These are phyloP conservation scores for Blera fallax DNA, from an alignment of 2,888 invertebrate genomes.

Conservation along the genomic window DNA sequence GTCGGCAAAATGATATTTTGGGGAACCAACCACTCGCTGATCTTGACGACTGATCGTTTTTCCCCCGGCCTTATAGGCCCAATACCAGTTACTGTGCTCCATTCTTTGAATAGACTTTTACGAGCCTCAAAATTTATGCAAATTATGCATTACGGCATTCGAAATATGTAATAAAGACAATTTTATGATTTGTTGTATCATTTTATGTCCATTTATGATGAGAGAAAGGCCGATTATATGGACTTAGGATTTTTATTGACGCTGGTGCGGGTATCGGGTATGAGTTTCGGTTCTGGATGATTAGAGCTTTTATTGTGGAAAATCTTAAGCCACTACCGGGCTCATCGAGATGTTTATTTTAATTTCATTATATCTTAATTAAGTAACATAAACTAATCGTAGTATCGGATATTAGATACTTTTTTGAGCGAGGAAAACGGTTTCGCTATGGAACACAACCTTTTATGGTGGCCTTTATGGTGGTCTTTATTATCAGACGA, in stretches of 20 bases:
- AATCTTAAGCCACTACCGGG: background rate
- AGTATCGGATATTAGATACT: background rate
- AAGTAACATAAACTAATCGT: background rate
- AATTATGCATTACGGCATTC: constrained; percentile 6
- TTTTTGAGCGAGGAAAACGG: background rate
- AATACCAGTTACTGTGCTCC: background rate
- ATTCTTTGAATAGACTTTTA: background rate
- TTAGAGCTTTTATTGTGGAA: background rate
- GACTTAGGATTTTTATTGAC: background rate
- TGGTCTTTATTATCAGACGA: constrained; percentile 3
- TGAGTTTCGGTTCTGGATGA: background rate
- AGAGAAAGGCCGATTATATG: constrained; percentile 15
- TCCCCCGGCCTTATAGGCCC: background rate
- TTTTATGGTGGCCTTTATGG: constrained; percentile 15
- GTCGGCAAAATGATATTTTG: background rate
- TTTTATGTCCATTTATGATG: constrained; percentile 14
- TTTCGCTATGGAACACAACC: background rate
- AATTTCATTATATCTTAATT: constrained; percentile 32
- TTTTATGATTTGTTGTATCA: constrained; percentile 36
- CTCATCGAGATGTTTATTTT: constrained; percentile 30
- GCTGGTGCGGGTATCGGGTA: background rate
- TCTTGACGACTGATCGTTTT: background rate
- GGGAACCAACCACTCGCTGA: background rate
- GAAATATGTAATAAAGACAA: background rate
- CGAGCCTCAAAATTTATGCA: constrained; percentile 34